Conservation (phyloP, 2,113 vertebrate genomes). For the Lipophrys pholis region DNA sequence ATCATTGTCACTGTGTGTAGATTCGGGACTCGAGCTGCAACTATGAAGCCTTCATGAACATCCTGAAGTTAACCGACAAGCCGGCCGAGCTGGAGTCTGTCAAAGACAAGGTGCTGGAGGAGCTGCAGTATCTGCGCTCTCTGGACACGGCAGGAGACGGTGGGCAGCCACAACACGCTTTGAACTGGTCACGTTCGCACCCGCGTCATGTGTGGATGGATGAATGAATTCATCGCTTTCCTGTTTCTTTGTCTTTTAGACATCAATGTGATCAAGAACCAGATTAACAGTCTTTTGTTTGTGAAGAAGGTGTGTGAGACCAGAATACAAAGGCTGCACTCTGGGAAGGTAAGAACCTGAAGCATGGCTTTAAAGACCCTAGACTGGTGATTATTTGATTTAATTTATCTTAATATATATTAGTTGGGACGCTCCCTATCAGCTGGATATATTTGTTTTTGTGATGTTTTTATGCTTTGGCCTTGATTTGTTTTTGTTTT, state of each 20-base stretch:
- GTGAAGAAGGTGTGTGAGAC: conserved; percentile 99
- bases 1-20: conserved; percentile 79
- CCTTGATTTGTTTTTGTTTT: neutral
- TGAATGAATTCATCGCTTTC: neutral
- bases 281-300: conserved; percentile 99
- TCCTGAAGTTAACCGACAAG: conserved; percentile 97
- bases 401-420: no score
- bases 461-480: conserved; percentile 1
- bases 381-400: no score
- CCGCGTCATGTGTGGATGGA: neutral
- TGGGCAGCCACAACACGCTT: conserved; percentile 58
- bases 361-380: neutral
- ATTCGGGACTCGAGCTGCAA: conserved; percentile 97
- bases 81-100: conserved; percentile 94
- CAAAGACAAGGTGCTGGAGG: conserved; percentile 96
- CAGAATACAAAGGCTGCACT: conserved; percentile 96
- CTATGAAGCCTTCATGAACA: conserved; percentile 99
- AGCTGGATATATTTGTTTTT: no score
- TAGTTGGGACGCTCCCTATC: no score
- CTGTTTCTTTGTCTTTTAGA: conserved; percentile 81
- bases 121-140: conserved; percentile 96
- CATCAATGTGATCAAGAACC: conserved; percentile 99
- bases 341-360: conserved; percentile 92
- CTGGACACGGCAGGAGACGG: conserved; percentile 97
- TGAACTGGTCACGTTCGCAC: neutral